Conservation (phyloP, 1,140 invertebrate genomes). For the Cotesia typhae region DNA sequence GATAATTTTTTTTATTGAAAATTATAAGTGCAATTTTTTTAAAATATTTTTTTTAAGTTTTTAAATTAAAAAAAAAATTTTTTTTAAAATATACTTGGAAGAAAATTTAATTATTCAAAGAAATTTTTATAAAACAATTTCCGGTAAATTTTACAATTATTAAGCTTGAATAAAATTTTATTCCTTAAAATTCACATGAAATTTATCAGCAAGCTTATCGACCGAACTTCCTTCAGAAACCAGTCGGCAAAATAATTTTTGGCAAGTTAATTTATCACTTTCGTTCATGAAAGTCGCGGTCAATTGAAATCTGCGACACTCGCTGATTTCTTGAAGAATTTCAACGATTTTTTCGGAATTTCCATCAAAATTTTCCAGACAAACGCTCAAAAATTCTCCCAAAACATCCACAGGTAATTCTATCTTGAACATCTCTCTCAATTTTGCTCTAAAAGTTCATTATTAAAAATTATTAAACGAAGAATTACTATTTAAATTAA, state of each 20-base stretch:
- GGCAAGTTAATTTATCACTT: slow-evolving; percentile 40
- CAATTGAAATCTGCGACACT: slow-evolving; percentile 53
- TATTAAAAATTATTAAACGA: slow-evolving; percentile 1
- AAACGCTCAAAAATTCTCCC: slow-evolving; percentile 43
- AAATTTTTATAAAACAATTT: not conserved
- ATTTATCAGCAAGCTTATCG: not conserved
- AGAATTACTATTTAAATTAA: not conserved
- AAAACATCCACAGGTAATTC: slow-evolving; percentile 48
- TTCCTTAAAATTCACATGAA: not conserved
- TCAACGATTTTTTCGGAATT: slow-evolving; percentile 41
- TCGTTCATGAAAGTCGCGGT: slow-evolving; percentile 45
- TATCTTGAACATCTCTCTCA: slow-evolving; percentile 22
- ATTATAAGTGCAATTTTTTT: too few relatives aligned
- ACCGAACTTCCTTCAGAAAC: not conserved
- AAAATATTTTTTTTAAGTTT: not conserved
- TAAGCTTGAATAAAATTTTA: not conserved
- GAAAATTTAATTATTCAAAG: not conserved
- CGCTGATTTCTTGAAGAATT: slow-evolving; percentile 45
- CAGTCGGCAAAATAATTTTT: slow-evolving; percentile 37
- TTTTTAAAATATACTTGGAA: not conserved
- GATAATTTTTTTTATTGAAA: too few relatives aligned
- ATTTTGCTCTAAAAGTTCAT: slow-evolving; percentile 17
- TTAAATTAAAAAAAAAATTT: not conserved
- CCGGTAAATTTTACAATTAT: not conserved
- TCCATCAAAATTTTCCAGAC: slow-evolving; percentile 15